Percentiles rank a stretch among this genome's conserved stretches.
Conservation (phyloP, 1,140 invertebrate species). For the Cryptotermes secundus region DNA sequence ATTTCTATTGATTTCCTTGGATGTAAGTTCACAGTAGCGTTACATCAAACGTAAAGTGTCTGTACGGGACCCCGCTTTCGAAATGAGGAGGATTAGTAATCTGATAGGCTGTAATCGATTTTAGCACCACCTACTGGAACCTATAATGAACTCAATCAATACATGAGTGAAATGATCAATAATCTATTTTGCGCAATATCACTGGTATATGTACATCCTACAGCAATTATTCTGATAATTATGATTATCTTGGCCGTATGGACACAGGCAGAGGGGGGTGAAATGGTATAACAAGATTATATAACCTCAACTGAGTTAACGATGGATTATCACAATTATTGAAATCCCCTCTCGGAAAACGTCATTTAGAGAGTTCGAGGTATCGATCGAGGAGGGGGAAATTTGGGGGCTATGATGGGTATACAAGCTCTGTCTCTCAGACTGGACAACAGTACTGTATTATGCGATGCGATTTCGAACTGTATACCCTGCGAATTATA, state of each 20-base stretch:
- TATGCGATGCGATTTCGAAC: neutral
- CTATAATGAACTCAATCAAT: slow-evolving; percentile 5
- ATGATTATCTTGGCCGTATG: neutral
- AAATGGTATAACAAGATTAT: slow-evolving; percentile 2
- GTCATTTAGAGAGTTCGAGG: neutral
- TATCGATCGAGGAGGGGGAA: neutral
- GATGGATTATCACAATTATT: slow-evolving; percentile 5
- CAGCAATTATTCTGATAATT: neutral
- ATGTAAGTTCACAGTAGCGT: neutral
- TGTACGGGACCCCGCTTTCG: slow-evolving; percentile 47
- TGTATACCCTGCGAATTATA: neutral
- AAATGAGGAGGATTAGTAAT: slow-evolving; percentile 42
- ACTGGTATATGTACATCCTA: neutral
- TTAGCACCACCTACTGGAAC: neutral
- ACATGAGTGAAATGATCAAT: neutral
- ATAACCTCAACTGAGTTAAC: slow-evolving; percentile 2
- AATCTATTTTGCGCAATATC: neutral
- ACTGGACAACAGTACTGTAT: neutral
- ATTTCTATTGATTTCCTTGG: neutral
- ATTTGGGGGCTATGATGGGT: neutral
- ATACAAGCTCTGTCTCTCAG: neutral
- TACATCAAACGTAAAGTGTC: neutral
- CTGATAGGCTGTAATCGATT: neutral
- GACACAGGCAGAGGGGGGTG: neutral
- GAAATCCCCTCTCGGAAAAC: slow-evolving; percentile 17